Conservation (phyloP, 2,888 invertebrate species). For the Ditylenchus weischeri region DNA sequence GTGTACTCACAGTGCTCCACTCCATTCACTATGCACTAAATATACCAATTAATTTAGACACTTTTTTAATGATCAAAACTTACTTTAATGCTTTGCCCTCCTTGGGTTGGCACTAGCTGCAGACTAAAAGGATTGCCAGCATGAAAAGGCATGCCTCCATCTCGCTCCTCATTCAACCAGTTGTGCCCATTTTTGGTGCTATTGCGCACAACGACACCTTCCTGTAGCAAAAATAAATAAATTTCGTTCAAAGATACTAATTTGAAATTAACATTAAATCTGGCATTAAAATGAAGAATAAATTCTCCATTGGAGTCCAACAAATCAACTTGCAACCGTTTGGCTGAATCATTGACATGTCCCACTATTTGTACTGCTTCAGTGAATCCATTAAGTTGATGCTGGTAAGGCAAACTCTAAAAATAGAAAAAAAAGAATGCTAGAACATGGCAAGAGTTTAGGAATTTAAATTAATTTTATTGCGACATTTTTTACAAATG, state of each 20-base stretch:
- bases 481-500: no score
- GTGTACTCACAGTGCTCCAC: conserved; percentile 24
- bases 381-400: neutral
- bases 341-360: conserved; percentile 23
- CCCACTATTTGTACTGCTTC: conserved; percentile 21
- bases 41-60: neutral
- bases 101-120: conserved; percentile 17
- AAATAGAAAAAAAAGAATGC: neutral
- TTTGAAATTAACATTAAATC: conserved; percentile 20
- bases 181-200: conserved; percentile 31
- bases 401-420: conserved; percentile 1
- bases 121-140: conserved; percentile 18
- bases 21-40: conserved; percentile 31
- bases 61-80: neutral
- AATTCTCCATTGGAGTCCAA: conserved; percentile 22
- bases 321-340: conserved; percentile 26
- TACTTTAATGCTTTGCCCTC: conserved; percentile 13
- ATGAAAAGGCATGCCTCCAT: conserved; percentile 29
- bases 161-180: conserved; percentile 29
- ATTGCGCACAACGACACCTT: conserved; percentile 30
- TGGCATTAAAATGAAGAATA: conserved; percentile 27
- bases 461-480: no score
- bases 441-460: no score
- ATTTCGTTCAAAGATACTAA: neutral
- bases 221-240: conserved; percentile 18